Evolutionary conservation across 1,140 invertebrate genomes (phyloP).

Genomic region (Drosophila triauraria): DNA sequence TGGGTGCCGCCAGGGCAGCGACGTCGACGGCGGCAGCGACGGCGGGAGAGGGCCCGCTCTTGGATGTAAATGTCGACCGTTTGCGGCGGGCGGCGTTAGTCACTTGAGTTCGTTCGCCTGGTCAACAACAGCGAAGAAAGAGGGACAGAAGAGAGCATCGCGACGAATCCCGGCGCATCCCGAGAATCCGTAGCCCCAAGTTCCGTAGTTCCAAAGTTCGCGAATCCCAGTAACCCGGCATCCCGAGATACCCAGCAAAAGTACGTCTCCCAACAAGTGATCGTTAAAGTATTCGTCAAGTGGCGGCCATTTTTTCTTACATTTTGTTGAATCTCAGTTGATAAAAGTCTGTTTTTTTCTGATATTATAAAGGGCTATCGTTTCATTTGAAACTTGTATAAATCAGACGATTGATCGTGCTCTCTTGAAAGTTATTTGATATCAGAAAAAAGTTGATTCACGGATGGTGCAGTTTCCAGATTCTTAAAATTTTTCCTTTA

Average conservation of each 20-base stretch:
- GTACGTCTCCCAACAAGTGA: conserved; percentile 27
- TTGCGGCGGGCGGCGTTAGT: conserved; percentile 67
- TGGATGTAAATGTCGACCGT: conserved; percentile 76
- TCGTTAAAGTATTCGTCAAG: neutral
- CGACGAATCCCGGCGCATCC: conserved; percentile 22
- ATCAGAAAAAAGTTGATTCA: neutral
- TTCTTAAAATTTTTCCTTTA: neutral
- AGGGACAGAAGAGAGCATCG: conserved; percentile 13
- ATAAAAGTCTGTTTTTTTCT: neutral
- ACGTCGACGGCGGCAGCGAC: conserved; percentile 27
- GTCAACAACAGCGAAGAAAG: conserved; percentile 56
- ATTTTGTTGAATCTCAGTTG: neutral
- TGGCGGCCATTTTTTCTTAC: neutral
- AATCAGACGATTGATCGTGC: neutral
- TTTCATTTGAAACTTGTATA: neutral
- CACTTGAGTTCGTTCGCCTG: conserved; percentile 77
- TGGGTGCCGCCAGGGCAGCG: conserved; percentile 29
- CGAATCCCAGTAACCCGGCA: conserved; percentile 5
- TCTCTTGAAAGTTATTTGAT: neutral
- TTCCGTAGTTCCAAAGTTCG: conserved; percentile 10
- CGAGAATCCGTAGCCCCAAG: conserved; percentile 16
- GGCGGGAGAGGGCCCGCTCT: conserved; percentile 42
- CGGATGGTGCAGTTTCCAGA: neutral
- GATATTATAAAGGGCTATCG: neutral
- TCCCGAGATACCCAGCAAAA: conserved; percentile 6